Evolutionary conservation across 2,797 vertebrate species (phyloP).

Genomic region (Hydrophis major): DNA sequence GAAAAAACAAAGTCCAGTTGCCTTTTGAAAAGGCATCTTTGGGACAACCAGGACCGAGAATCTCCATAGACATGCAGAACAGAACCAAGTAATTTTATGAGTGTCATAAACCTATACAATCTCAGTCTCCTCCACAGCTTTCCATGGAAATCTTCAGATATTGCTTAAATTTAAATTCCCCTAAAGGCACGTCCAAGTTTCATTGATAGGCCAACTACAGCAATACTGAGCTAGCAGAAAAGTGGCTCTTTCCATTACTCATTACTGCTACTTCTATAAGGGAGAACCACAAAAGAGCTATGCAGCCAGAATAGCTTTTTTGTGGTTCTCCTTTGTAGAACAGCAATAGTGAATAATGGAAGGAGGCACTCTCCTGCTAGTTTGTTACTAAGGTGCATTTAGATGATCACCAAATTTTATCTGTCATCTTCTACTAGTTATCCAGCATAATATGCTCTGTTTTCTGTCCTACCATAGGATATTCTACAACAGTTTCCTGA

Average conservation of each 20-base stretch:
- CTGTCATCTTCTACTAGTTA: not conserved
- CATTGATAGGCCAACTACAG: not conserved
- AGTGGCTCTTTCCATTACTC: not conserved
- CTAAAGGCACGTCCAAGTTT: not conserved
- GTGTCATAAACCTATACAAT: conserved; percentile 37
- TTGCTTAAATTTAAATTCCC: too few species aligned
- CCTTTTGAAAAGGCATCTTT: not conserved
- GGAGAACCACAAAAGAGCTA: not conserved
- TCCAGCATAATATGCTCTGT: not conserved
- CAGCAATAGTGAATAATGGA: not conserved
- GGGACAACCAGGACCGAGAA: not conserved
- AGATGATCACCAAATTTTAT: not conserved
- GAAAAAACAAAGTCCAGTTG: not conserved
- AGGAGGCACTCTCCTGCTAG: not conserved
- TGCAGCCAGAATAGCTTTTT: not conserved
- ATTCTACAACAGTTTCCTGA: not conserved
- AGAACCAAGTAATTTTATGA: conserved; percentile 24
- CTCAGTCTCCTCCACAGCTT: not conserved
- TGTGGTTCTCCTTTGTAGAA: not conserved
- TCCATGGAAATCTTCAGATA: not conserved
- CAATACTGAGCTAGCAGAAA: not conserved
- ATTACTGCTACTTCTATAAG: not conserved
- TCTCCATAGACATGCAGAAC: not conserved
- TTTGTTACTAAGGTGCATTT: not conserved
- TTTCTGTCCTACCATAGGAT: not conserved